Percentiles rank a stretch among this genome's conserved stretches.
Evolutionary conservation across 2,113 vertebrate species (phyloP).

Genomic region (Shinisaurus crocodilurus): DNA sequence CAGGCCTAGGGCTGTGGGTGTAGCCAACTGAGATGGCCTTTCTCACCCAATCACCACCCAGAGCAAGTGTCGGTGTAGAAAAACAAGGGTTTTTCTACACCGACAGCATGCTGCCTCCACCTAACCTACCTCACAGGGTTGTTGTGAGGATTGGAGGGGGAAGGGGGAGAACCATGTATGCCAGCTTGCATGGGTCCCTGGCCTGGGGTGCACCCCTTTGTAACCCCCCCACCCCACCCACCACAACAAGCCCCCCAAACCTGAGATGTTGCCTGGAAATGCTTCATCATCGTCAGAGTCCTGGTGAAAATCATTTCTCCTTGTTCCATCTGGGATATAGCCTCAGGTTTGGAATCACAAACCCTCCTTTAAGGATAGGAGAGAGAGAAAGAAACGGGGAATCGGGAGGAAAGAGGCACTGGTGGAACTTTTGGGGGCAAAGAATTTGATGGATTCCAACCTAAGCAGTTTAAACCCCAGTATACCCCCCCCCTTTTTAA

Average conservation of each 20-base stretch:
- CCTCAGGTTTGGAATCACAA: slow-evolving; percentile 25
- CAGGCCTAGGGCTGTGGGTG: too few species aligned
- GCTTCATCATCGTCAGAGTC: neutral
- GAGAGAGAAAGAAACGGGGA: neutral
- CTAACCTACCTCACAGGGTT: too few species aligned
- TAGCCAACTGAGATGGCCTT: too few species aligned
- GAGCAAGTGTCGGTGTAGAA: too few species aligned
- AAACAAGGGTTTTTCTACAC: too few species aligned
- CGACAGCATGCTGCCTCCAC: too few species aligned
- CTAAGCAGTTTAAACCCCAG: neutral
- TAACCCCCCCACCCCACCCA: neutral
- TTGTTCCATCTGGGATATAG: neutral
- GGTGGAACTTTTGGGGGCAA: neutral
- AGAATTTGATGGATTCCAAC: neutral
- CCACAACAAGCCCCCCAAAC: neutral
- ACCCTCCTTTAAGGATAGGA: neutral
- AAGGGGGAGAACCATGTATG: too few species aligned
- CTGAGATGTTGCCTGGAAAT: neutral
- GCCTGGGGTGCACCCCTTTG: neutral
- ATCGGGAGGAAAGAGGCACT: neutral
- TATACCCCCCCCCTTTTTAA: neutral
- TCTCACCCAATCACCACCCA: too few species aligned
- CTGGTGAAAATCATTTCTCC: slow-evolving; percentile 3
- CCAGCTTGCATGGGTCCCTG: too few species aligned
- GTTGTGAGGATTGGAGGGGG: too few species aligned